These are phyloP conservation scores for Poicephalus meyeri DNA, from an alignment of 2,113 vertebrate genomes.

Conservation along the genomic window DNA sequence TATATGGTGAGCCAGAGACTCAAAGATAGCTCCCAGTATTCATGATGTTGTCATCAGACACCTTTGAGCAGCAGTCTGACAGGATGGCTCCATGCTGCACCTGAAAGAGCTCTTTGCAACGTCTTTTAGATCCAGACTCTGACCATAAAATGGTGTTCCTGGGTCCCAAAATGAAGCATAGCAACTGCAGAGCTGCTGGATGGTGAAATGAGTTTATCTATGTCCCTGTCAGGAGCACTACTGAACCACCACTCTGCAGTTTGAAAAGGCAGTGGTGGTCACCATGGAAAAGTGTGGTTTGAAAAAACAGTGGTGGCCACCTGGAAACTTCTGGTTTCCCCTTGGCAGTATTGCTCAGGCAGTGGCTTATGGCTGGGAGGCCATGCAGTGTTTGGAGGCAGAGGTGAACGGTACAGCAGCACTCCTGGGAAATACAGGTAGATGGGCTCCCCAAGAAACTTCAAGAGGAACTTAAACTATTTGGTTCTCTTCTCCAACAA, in stretches of 20 bases:
- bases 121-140: neutral
- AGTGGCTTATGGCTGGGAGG: neutral
- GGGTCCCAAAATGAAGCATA: neutral
- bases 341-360: neutral
- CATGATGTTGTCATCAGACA: neutral
- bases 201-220: neutral
- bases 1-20: neutral
- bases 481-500: neutral
- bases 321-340: neutral
- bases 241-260: neutral
- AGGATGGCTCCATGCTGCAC: neutral
- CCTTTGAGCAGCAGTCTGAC: neutral
- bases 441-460: neutral
- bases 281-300: too few relatives aligned
- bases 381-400: neutral
- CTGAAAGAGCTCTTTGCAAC: neutral
- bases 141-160: neutral
- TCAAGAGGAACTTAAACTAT: neutral
- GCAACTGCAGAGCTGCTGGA: neutral
- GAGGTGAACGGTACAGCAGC: neutral
- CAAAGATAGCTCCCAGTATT: neutral
- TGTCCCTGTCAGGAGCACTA: neutral
- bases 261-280: neutral
- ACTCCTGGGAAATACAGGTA: neutral
- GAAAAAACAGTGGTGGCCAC: neutral